Evolutionary conservation across 2,888 invertebrate species (phyloP), one percentile per base, ranked within the genome.

Genomic region (Anodontia alba): DNA sequence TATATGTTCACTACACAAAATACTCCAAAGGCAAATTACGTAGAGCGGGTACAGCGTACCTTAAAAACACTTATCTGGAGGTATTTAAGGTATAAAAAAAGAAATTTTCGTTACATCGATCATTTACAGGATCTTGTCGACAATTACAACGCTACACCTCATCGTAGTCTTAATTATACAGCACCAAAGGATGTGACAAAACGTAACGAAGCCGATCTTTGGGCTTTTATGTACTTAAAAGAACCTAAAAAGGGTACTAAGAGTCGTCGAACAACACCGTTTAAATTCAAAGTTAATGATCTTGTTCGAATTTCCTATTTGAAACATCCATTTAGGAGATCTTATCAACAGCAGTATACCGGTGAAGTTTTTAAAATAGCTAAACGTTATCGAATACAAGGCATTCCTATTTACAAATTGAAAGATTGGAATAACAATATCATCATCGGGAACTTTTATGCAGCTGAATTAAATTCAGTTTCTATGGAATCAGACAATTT

Each of bases 181-280:
- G n/a, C n/a, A n/a, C n/a, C n/a, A n/a, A n/a, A n/a, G n/a, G n/a
- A 76, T 33, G 76, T 51, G 20, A 38, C 49, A 7, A 36, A 68
- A n/a, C 12, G 36, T 31, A 76, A 76, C 57, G 54, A 76, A 36
- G 76, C 76, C 15, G 69, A 76, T 38, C 20, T 54, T 3, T 75
- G 75, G 70, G 70, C 49, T 20, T 26, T 38, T 31, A 42, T 62
- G 62, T 67, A 33, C 67, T n/a, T 54, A 31, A 38, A 54, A 33
- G n/a, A 12, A 15, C 3, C 0, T 15, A 62, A 62, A 36, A 49
- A 23, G 20, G 20, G 23, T 46, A 36, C 1, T n/a, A 36, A 29
- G 1, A 42, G n/a, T 36, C n/a, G 23, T 2, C 17, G 15, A 15
- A 70, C n/a, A 20, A 33, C 66, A 3, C 20, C 36, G 3, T 33